These are phyloP conservation scores for Philypnodon macrostomus DNA, from an alignment of 2,797 vertebrate genomes.

Conservation along the genomic window DNA sequence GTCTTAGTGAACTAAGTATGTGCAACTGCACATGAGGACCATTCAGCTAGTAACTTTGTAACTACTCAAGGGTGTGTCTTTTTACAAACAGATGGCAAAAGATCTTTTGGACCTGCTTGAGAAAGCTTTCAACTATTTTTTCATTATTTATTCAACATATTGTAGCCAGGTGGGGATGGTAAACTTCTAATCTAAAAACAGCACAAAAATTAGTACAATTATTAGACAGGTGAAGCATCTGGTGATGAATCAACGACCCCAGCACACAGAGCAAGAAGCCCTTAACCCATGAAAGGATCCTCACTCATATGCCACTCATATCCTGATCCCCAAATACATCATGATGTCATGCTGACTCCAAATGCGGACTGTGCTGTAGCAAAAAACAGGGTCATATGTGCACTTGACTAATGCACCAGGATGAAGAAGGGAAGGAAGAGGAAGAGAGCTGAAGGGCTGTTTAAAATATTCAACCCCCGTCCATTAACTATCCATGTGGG, in stretches of 20 bases:
- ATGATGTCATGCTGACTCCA: slow-evolving; percentile 73
- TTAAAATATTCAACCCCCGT: slow-evolving; percentile 80
- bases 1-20: slow-evolving; percentile 75
- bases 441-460: slow-evolving; percentile 58
- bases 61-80: slow-evolving; percentile 42
- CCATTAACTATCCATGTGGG: slow-evolving; percentile 71
- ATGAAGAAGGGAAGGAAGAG: slow-evolving; percentile 24
- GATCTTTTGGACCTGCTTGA: slow-evolving; percentile 1
- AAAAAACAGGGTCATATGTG: slow-evolving; percentile 72
- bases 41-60: slow-evolving; percentile 39
- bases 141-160: background rate
- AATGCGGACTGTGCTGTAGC: slow-evolving; percentile 67
- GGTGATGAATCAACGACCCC: slow-evolving; percentile 27
- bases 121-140: background rate
- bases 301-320: slow-evolving; percentile 48
- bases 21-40: slow-evolving; percentile 47
- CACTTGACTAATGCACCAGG: slow-evolving; percentile 72
- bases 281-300: slow-evolving; percentile 30
- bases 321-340: slow-evolving; percentile 61
- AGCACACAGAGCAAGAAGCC: slow-evolving; percentile 20
- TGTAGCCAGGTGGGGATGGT: background rate
- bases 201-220: slow-evolving; percentile 10
- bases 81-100: slow-evolving; percentile 43
- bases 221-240: slow-evolving; percentile 18
- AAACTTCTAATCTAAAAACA: background rate